These are phyloP conservation scores for Nomia melanderi DNA, from an alignment of 1,140 invertebrate species.

Conservation along the genomic window DNA sequence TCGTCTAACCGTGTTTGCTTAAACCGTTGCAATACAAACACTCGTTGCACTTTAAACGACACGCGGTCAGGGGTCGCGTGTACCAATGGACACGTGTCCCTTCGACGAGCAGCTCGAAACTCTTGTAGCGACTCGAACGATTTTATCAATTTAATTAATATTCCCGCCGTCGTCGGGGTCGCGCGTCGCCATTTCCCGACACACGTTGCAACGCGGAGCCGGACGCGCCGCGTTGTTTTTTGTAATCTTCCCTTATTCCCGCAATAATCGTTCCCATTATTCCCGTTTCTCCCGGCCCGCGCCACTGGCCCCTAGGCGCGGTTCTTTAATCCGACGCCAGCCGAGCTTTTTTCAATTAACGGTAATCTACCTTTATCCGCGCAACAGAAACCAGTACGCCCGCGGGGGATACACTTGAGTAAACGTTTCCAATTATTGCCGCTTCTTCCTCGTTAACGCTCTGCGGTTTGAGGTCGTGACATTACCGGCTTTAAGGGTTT, in stretches of 20 bases:
- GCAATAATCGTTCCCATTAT: background rate
- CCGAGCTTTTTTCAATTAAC: slow-evolving; percentile 12
- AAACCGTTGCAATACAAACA: slow-evolving; percentile 46
- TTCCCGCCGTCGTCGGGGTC: background rate
- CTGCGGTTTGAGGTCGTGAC: background rate
- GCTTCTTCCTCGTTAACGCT: background rate
- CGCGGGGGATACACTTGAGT: background rate
- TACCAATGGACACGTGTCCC: slow-evolving; percentile 19
- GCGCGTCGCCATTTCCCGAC: background rate
- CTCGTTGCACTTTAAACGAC: slow-evolving; percentile 51
- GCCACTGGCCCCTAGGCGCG: no score
- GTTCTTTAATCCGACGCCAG: slow-evolving; percentile 3
- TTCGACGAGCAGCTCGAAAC: background rate
- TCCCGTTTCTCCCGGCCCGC: no score
- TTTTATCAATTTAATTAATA: slow-evolving; percentile 5
- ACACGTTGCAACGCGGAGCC: no score
- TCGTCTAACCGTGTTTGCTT: slow-evolving; percentile 46
- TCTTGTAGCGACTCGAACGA: background rate
- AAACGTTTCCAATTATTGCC: background rate
- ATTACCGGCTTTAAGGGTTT: background rate
- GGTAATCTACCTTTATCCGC: slow-evolving; percentile 11
- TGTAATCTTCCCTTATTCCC: background rate
- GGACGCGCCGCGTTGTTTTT: background rate
- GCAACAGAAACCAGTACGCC: background rate
- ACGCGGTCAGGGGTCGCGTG: slow-evolving; percentile 31